A percentile compares a stretch with the other conserved stretches of the same genome.
phyloP scores from a whole-genome alignment of 2,888 invertebrate species.

The Temnothorax ravouxi region DNA sequence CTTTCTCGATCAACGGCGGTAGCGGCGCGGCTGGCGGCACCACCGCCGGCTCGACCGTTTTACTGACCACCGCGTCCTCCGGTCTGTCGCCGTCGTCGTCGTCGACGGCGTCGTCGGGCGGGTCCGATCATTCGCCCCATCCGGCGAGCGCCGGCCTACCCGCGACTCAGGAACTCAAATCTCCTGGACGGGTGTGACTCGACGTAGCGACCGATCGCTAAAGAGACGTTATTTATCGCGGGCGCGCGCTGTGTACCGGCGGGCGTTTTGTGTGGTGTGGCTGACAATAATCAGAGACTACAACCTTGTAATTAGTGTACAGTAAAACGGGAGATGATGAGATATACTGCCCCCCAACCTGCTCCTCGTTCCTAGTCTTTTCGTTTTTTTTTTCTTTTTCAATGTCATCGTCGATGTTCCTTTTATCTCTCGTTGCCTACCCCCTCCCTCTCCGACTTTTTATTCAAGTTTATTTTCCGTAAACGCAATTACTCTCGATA shows the following conservation, averaged over 20 bases:
- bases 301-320: constrained; percentile 86
- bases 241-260: constrained; percentile 42
- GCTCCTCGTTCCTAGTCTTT: constrained; percentile 35
- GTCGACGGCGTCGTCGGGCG: constrained; percentile 88
- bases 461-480: constrained; percentile 16
- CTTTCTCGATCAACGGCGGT: constrained; percentile 86
- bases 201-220: constrained; percentile 59
- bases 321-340: constrained; percentile 71
- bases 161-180: constrained; percentile 84
- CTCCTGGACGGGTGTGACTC: constrained; percentile 85
- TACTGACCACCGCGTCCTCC: constrained; percentile 88
- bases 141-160: constrained; percentile 76
- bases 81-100: constrained; percentile 88
- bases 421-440: constrained; percentile 10
- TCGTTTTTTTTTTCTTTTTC: not conserved
- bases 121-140: constrained; percentile 84
- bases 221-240: constrained; percentile 62
- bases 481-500: constrained; percentile 21
- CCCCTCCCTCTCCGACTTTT: constrained; percentile 15
- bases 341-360: constrained; percentile 66
- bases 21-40: constrained; percentile 55
- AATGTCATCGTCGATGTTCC: constrained; percentile 28
- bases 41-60: constrained; percentile 86
- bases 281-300: constrained; percentile 83
- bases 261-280: constrained; percentile 76